Conservation (phyloP, 2,888 invertebrate genomes). For the Leptothorax acervorum region DNA sequence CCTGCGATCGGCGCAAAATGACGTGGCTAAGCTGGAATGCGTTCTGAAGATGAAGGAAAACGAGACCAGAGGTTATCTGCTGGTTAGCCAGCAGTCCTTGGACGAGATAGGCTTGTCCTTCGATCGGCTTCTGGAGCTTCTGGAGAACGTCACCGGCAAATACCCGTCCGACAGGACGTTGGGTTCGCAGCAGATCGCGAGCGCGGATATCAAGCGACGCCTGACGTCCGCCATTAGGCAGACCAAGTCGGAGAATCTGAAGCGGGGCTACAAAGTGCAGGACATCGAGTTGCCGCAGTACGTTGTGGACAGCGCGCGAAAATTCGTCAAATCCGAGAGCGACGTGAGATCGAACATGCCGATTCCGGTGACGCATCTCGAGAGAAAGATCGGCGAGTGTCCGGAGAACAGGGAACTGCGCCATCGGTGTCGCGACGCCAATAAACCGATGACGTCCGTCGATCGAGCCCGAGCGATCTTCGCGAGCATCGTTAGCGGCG, state of each 20-base stretch:
- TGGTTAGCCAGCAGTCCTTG: constrained; percentile 80
- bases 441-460: constrained; percentile 65
- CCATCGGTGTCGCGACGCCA: constrained; percentile 32
- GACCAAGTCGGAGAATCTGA: constrained; percentile 82
- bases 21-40: constrained; percentile 76
- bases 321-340: constrained; percentile 79
- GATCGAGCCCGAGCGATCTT: constrained; percentile 82
- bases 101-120: constrained; percentile 81
- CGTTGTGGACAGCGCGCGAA: constrained; percentile 64
- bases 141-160: constrained; percentile 73
- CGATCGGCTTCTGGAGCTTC: constrained; percentile 77
- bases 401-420: constrained; percentile 17
- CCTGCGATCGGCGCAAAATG: constrained; percentile 72
- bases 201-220: constrained; percentile 73
- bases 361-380: constrained; percentile 26
- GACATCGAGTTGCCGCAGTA: constrained; percentile 43
- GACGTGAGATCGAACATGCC: constrained; percentile 73
- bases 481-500: constrained; percentile 79
- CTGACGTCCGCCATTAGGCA: constrained; percentile 80
- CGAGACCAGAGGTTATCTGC: constrained; percentile 78
- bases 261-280: constrained; percentile 64
- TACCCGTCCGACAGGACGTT: constrained; percentile 42
- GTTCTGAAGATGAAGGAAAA: constrained; percentile 77
- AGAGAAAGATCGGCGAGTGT: constrained; percentile 79
- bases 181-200: constrained; percentile 37